These are phyloP conservation scores for Xylophagus ater DNA, from an alignment of 2,888 invertebrate species.

Conservation along the genomic window DNA sequence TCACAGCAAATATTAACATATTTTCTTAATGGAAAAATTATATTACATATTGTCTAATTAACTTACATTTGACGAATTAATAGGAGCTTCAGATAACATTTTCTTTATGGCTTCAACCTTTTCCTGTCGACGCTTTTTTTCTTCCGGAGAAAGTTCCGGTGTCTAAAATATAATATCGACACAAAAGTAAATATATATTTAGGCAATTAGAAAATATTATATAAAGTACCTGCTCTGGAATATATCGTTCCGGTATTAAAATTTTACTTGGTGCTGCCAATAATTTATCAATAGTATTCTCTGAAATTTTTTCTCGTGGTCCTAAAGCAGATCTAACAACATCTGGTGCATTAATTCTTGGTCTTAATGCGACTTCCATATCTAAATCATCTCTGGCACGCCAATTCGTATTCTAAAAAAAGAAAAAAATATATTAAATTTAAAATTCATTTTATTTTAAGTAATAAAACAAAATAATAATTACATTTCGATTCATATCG, in stretches of 20 bases:
- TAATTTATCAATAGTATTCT: constrained; percentile 74
- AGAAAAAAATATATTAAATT: neutral
- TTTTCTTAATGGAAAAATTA: too few relatives aligned
- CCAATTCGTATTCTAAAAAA: constrained; percentile 40
- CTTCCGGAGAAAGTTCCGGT: constrained; percentile 75
- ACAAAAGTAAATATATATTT: neutral
- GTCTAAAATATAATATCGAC: constrained; percentile 39
- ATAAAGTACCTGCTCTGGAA: constrained; percentile 65
- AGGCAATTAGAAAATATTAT: neutral
- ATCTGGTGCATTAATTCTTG: constrained; percentile 68
- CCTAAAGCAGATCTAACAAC: constrained; percentile 73
- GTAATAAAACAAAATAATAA: constrained; percentile 10
- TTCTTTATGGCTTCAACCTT: constrained; percentile 87
- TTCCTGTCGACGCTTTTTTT: constrained; percentile 68
- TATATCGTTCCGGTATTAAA: constrained; percentile 81
- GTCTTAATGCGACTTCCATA: constrained; percentile 72
- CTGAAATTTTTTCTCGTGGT: constrained; percentile 41
- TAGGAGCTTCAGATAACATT: constrained; percentile 65
- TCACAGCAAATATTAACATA: too few relatives aligned
- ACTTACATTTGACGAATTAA: constrained; percentile 36
- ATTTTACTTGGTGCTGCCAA: constrained; percentile 83
- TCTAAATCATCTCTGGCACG: constrained; percentile 74
- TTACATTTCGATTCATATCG: constrained; percentile 39
- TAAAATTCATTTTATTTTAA: neutral
- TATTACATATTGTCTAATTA: too few relatives aligned